Base-by-base conservation (phyloP, 2,888 invertebrate species). In the Fragum fragum region DNA sequence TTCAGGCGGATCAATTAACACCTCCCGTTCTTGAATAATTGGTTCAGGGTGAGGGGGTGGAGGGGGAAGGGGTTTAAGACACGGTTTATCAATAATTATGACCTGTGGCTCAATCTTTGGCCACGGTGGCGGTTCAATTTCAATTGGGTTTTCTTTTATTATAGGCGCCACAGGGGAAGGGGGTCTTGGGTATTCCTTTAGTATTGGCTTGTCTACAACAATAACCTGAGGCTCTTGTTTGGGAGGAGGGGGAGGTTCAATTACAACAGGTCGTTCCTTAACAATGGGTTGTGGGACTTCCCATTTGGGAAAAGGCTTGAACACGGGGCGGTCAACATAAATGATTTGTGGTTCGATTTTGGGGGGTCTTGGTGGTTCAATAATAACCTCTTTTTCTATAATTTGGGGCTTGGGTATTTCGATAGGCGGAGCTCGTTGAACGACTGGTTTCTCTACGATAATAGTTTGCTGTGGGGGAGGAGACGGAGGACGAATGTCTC, bases 401-500 rank as follows among this genome's bases (percentile, higher is more conserved):
- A 85, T 79, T 61, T 73, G 76, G 2, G 85, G 81, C 26, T 52
- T 73, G 1, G 82, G 82, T 36, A 75, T 61, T 55, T 76, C 76
- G 14, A 73, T 18, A 1, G 70, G 73, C 1, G 23, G 21, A 3
- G 63, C 32, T 5, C 26, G 59, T 11, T 55, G n/a, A 26, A 85
- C 77, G 9, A 85, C 69, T 1, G 85, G 81, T 66, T 81, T 81
- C 26, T 85, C 85, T 1, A 85, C 73, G 55, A 77, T 42, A 14
- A 85, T 79, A 16, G 85, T 85, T 69, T 85, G 79, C 76, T 81
- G 81, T 7, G 71, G 71, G 11, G 78, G 79, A 1, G 76, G 79
- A n/a, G 77, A 68, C 1, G 68, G 76, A 14, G 79, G 68, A 26
- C 66, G 74, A 1, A 39, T 7, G 18, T 79, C 71, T 18, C 23